phyloP scores from a whole-genome alignment of 2,888 invertebrate genomes.

The Amaurobius ferox region DNA sequence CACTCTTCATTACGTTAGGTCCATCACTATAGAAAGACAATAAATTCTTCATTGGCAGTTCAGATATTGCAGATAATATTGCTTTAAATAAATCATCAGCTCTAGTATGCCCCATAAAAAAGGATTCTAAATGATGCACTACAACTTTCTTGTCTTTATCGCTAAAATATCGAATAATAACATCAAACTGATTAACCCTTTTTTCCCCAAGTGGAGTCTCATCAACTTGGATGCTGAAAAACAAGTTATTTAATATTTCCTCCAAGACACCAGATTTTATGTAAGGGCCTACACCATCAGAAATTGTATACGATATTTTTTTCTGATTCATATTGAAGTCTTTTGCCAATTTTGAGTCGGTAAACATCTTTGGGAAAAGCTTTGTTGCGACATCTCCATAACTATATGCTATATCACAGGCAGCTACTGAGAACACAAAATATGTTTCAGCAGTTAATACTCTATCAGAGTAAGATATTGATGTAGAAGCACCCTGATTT shows the following conservation, averaged over 20 bases:
- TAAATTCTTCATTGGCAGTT: not conserved
- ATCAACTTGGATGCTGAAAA: too few species aligned
- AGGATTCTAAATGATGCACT: not conserved
- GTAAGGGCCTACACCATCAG: not conserved
- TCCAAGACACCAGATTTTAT: too few species aligned
- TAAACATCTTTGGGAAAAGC: not conserved
- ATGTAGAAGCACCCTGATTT: too few species aligned
- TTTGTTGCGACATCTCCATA: not conserved
- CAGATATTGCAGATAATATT: not conserved
- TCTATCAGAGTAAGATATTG: too few species aligned
- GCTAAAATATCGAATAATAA: not conserved
- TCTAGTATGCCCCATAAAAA: not conserved
- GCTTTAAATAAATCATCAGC: not conserved
- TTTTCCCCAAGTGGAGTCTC: too few species aligned
- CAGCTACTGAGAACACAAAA: not conserved
- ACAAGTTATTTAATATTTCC: too few species aligned
- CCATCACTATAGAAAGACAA: not conserved
- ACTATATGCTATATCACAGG: not conserved
- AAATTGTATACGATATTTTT: not conserved
- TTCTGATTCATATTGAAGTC: not conserved
- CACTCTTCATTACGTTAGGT: not conserved
- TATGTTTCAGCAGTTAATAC: not conserved
- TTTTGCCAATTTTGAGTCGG: not conserved
- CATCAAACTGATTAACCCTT: too few species aligned
- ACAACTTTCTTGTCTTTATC: not conserved